A percentile compares a stretch with the other conserved stretches of the same genome.
These are phyloP conservation scores for Misgurnus mizolepis DNA, from an alignment of 2,113 vertebrate genomes.

Conservation along the genomic window DNA sequence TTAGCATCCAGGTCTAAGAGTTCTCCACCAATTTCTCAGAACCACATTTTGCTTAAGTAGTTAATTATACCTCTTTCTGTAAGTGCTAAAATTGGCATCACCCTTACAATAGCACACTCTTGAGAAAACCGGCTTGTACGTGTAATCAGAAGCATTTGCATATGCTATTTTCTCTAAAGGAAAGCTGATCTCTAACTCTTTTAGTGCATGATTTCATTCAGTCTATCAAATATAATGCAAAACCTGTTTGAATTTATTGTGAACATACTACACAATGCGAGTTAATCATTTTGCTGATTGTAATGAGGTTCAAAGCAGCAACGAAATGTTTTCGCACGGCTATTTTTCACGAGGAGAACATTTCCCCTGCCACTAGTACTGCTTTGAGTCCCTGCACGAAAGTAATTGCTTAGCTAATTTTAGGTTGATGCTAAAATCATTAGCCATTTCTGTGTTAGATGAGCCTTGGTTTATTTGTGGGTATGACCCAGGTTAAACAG, in stretches of 20 bases:
- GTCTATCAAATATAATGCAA: not conserved
- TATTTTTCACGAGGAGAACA: slow-evolving; percentile 36
- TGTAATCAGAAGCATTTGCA: slow-evolving; percentile 47
- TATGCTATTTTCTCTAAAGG: slow-evolving; percentile 18
- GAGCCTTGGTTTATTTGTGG: slow-evolving; percentile 7
- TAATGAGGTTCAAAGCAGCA: slow-evolving; percentile 6
- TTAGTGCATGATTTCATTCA: not conserved
- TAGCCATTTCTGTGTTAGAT: slow-evolving; percentile 39
- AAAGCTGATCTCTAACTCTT: slow-evolving; percentile 23
- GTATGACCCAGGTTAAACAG: slow-evolving; percentile 28
- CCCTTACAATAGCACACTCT: slow-evolving; percentile 39
- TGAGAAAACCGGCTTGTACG: slow-evolving; percentile 10
- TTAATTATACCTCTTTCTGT: slow-evolving; percentile 48
- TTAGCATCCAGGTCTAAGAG: slow-evolving; percentile 23
- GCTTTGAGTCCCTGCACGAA: slow-evolving; percentile 33
- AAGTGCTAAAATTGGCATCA: slow-evolving; percentile 45
- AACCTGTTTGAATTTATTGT: slow-evolving; percentile 1
- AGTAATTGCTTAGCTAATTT: slow-evolving; percentile 51
- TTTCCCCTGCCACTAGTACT: slow-evolving; percentile 16
- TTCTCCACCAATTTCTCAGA: slow-evolving; percentile 24
- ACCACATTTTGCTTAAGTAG: slow-evolving; percentile 42
- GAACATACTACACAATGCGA: not conserved
- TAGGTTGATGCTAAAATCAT: slow-evolving; percentile 49
- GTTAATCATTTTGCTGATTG: slow-evolving; percentile 8
- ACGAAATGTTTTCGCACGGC: slow-evolving; percentile 1